phyloP scores from a whole-genome alignment of 2,797 vertebrate genomes.

The Eidolon dupreanum region DNA sequence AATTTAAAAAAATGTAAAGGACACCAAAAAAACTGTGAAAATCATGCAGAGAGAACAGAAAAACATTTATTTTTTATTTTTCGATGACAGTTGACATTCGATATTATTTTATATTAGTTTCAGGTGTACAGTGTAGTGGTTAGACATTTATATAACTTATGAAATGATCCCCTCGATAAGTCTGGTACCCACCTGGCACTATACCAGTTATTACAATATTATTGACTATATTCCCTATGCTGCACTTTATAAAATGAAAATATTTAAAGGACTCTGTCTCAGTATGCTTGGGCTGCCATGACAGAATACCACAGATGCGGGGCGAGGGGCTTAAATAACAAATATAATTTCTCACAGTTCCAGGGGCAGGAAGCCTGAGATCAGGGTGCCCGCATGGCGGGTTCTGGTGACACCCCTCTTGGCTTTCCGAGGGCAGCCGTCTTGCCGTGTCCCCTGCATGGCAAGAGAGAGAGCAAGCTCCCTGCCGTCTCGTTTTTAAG shows the following conservation, averaged over 20 bases:
- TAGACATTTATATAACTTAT: too few relatives aligned
- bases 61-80: not conserved
- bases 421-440: not conserved
- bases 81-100: not conserved
- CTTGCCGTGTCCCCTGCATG: not conserved
- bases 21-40: not conserved
- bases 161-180: accelerated
- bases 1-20: not conserved
- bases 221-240: not conserved
- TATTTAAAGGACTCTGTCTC: not conserved
- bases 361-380: not conserved
- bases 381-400: accelerated
- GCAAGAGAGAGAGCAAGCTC: not conserved
- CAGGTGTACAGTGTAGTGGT: not conserved
- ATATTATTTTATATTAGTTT: too few relatives aligned
- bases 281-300: accelerated
- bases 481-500: not conserved
- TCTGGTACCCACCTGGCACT: not conserved
- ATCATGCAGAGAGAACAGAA: not conserved
- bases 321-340: too few relatives aligned
- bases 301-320: accelerated
- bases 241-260: not conserved
- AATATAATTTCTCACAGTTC: not conserved
- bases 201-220: accelerated
- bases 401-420: not conserved